Evolutionary conservation across 30 jellyfish, hydroid and myxozoan genomes (phyloP), one percentile per base, ranked within the genome.

Genomic region (Hydractinia echinata): DNA sequence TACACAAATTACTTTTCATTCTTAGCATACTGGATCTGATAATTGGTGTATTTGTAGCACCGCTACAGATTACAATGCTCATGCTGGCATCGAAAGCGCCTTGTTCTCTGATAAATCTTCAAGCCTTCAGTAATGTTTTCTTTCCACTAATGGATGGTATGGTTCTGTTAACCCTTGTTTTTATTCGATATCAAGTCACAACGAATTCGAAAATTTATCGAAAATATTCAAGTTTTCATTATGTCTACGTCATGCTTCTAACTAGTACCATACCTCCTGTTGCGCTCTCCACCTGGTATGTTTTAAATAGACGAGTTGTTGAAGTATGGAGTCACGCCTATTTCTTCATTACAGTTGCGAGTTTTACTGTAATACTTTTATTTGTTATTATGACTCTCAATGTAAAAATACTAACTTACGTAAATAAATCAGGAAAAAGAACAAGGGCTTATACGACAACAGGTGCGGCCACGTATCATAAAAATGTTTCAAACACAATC

Each of bases 81-180:
- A 50, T 52, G 51, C 55, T 20, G 8, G 81, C 81, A 8, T 71
- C 81, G 61, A 71, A 71, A 71, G 81, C 81, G 15, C 61, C 49
- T 20, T 71, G 81, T 50, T 50, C 5, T 8, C 81, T 71, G 10
- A 71, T 71, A 7, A 30, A 30, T 7, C 51, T 71, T 19, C 81
- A 71, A 71, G 81, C 81, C 11, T 71, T 71, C 53, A 20, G 10
- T n/a, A 71, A 71, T 50, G 55, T 15, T 9, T 20, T 30, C n/a
- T 50, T 50, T 4, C 55, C 81, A 7, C 18, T 50, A 15, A 20
- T 71, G 61, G 61, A 6, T 19, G 61, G 55, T 10, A 55, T 71
- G 15, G 55, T 71, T 48, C 67, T 71, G 3, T 58, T 71, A 19
- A 55, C n/a, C 1, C 61, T 71, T 7, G 55, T 50, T 7, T 71